Base-by-base conservation (phyloP, 1,140 invertebrate species). In the Heliconius congener region DNA sequence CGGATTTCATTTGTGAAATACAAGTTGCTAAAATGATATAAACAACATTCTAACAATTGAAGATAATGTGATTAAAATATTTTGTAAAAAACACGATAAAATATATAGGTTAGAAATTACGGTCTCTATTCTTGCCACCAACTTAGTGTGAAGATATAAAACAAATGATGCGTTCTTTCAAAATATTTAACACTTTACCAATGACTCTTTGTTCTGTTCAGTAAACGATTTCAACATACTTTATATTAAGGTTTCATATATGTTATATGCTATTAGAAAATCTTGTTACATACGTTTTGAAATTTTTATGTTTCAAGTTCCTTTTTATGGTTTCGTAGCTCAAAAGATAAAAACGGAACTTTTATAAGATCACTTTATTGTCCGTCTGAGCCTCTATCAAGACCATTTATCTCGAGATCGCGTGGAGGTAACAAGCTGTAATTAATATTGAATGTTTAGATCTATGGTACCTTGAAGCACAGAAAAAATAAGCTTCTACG, bases 1-100 rank as follows among this genome's bases (percentile, higher is more conserved):
- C 39, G 46, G 42, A 79, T 76, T 75, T 71, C 6, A 71, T 70
- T 52, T 79, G 30, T 74, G 46, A 79, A 57, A 66, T 66, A 66
- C 60, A 27, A 66, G 27, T 66, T 66, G 27, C 60, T 66, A 66
- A 66, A 76, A 27, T 66, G 3, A 76, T 52, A 75, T 75, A 75
- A 75, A 60, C 27, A 34, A 74, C 55, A 30, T 74, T 73, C 9
- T n/a, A 52, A 23, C 72, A 46, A 73, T 19, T 9, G 9, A 23
- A 11, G 55, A 60, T 57, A 57, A 23, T 57, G 2, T 57, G 19
- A 57, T 57, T n/a, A 23, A 23, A n/a, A 57, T 52, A 57, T 57
- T 57, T 57, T 8, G 55, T 23, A 23, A 57, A 57, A 57, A 19
- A 23, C 3, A 57, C 3, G 60, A 66, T 66, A 30, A 66, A 66